A percentile compares a stretch with the other conserved stretches of the same genome.
Evolutionary conservation across 1,140 invertebrate species (phyloP).

Genomic region (Yoshiicerus persimilis): DNA sequence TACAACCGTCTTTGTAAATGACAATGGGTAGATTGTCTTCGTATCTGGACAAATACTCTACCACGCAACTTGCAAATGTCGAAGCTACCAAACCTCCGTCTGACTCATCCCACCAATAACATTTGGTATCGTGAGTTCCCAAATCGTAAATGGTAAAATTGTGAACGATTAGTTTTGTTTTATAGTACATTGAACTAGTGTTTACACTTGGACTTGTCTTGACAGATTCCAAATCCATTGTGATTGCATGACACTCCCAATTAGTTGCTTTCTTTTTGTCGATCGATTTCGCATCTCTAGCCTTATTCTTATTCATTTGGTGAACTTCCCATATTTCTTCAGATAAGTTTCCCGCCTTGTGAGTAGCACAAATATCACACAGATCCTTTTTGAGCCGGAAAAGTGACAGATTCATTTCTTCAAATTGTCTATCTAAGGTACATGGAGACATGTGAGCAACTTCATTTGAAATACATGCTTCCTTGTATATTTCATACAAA

Average conservation of each 20-base stretch:
- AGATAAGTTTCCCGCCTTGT: slow-evolving; percentile 50
- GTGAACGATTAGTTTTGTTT: slow-evolving; percentile 47
- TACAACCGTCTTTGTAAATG: slow-evolving; percentile 52
- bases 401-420: neutral
- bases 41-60: neutral
- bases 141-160: slow-evolving; percentile 42
- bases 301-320: slow-evolving; percentile 45
- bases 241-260: slow-evolving; percentile 45
- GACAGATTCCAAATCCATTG: slow-evolving; percentile 55
- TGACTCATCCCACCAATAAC: slow-evolving; percentile 38
- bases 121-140: slow-evolving; percentile 21
- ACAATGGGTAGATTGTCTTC: slow-evolving; percentile 35
- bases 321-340: slow-evolving; percentile 50
- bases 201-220: slow-evolving; percentile 53
- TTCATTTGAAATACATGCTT: neutral
- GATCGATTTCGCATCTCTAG: slow-evolving; percentile 47
- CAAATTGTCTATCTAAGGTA: neutral
- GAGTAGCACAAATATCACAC: slow-evolving; percentile 52
- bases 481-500: neutral
- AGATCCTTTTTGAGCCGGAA: neutral
- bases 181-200: slow-evolving; percentile 56
- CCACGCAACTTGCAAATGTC: slow-evolving; percentile 7
- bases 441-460: neutral
- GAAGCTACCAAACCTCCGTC: slow-evolving; percentile 22
- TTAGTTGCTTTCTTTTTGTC: slow-evolving; percentile 42